Conservation (phyloP, 1,140 invertebrate genomes). For the Eurosta solidaginis region DNA sequence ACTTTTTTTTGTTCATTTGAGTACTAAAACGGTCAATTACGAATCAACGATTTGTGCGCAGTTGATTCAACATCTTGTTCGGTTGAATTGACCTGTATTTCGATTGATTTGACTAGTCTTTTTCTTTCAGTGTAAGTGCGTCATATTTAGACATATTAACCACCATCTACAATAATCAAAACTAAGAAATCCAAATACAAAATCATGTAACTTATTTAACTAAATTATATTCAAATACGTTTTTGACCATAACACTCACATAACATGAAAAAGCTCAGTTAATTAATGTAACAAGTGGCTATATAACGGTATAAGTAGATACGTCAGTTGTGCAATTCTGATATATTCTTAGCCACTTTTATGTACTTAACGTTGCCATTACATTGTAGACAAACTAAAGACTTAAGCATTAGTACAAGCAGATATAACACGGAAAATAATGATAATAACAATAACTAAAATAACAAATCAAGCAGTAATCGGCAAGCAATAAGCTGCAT, state of each 20-base stretch:
- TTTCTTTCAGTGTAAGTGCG: too few species aligned
- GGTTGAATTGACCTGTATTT: too few species aligned
- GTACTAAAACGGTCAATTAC: too few species aligned
- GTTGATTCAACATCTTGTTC: too few species aligned
- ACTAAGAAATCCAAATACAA: background rate
- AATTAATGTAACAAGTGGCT: slow-evolving; percentile 26
- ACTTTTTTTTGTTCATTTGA: too few species aligned
- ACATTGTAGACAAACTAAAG: background rate
- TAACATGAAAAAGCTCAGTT: slow-evolving; percentile 19
- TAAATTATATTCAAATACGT: background rate
- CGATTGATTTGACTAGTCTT: too few species aligned
- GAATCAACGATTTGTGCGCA: too few species aligned
- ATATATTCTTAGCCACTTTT: slow-evolving; percentile 24
- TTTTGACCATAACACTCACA: background rate
- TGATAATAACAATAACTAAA: background rate
- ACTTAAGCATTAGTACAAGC: slow-evolving; percentile 3
- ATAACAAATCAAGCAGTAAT: background rate
- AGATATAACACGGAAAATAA: background rate
- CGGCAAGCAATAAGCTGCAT: slow-evolving; percentile 2
- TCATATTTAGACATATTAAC: too few species aligned
- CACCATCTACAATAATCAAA: too few species aligned
- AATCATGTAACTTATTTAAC: background rate
- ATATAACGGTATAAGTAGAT: background rate
- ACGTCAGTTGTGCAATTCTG: slow-evolving; percentile 6
- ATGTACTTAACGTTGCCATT: slow-evolving; percentile 16